These are phyloP conservation scores for Rhyzopertha dominica DNA, from an alignment of 1,140 invertebrate species.

Conservation along the genomic window DNA sequence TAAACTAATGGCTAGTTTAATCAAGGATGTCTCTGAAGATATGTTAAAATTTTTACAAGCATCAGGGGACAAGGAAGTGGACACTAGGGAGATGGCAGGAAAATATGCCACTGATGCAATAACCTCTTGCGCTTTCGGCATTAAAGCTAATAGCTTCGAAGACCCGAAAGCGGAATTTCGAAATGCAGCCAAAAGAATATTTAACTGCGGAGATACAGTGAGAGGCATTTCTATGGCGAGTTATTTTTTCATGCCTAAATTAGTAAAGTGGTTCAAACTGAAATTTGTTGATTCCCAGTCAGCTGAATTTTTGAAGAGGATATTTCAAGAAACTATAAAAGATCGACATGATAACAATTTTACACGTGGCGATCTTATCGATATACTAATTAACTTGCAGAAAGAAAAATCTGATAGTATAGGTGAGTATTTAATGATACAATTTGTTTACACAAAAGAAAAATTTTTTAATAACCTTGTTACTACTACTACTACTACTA, in stretches of 20 bases:
- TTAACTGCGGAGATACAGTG: constrained; percentile 5
- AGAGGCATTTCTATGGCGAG: constrained; percentile 1
- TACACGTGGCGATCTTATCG: constrained; percentile 50
- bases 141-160: constrained; percentile 38
- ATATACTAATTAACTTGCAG: constrained; percentile 51
- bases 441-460: too few species aligned
- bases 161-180: constrained; percentile 14
- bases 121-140: constrained; percentile 55
- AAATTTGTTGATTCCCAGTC: constrained; percentile 20
- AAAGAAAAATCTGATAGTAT: too few species aligned
- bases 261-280: constrained; percentile 24
- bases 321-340: constrained; percentile 29
- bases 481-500: too few species aligned
- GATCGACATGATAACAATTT: constrained; percentile 31
- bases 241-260: constrained; percentile 23
- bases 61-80: constrained; percentile 22
- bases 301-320: constrained; percentile 28
- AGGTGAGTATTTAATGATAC: too few species aligned
- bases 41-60: constrained; percentile 30
- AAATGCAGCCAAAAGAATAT: constrained; percentile 9
- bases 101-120: constrained; percentile 57
- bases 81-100: constrained; percentile 48
- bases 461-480: too few species aligned
- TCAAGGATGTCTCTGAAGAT: constrained; percentile 33
- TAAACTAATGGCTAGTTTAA: constrained; percentile 42